phyloP scores from a whole-genome alignment of 2,113 vertebrate species.

The Monarcha castaneiventris region DNA sequence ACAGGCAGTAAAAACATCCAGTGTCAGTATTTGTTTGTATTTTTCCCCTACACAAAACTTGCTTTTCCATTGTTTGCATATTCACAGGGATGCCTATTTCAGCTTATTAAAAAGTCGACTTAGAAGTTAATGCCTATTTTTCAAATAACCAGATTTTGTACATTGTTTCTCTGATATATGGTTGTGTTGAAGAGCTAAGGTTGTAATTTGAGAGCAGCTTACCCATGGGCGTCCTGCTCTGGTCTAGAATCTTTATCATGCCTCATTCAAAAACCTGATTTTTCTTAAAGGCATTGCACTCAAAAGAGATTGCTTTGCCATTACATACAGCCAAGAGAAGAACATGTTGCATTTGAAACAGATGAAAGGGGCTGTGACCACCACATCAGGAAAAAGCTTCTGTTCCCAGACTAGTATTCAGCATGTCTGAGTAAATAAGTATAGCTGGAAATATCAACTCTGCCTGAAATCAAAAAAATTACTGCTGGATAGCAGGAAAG shows the following conservation, averaged over 20 bases:
- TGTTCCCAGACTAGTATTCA: not conserved
- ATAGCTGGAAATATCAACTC: not conserved
- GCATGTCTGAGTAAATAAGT: not conserved
- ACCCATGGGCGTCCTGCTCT: not conserved
- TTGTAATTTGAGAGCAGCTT: not conserved
- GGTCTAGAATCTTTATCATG: not conserved
- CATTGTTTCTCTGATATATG: not conserved
- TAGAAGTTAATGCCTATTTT: not conserved
- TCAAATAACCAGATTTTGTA: not conserved
- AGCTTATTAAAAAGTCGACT: not conserved
- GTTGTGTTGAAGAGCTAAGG: not conserved
- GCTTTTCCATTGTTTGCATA: not conserved
- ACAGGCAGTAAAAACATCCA: not conserved
- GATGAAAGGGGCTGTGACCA: not conserved
- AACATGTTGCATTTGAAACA: not conserved
- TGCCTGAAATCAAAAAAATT: not conserved
- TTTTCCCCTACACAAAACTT: not conserved
- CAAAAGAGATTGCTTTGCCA: not conserved
- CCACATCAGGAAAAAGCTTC: not conserved
- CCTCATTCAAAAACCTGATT: not conserved
- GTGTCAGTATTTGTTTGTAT: not conserved
- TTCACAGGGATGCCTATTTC: not conserved
- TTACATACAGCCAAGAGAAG: not conserved
- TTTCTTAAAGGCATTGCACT: not conserved
- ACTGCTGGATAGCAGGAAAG: not conserved